Conservation (phyloP, 2,888 invertebrate genomes). For the Odontocerum albicorne region DNA sequence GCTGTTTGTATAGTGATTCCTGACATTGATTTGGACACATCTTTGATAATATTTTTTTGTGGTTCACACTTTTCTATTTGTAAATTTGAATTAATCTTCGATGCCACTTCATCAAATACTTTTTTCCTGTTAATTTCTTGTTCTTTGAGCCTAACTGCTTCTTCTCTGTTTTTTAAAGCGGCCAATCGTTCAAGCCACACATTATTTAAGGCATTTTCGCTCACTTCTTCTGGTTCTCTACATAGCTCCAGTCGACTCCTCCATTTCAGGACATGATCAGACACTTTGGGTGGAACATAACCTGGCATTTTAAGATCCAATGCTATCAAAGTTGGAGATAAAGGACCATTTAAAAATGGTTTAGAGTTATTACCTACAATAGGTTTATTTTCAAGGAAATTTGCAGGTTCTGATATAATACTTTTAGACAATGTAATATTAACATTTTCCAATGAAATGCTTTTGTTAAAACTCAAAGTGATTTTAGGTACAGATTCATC, state of each 20-base stretch:
- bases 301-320: constrained; percentile 55
- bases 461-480: constrained; percentile 9
- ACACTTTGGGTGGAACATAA: constrained; percentile 48
- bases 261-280: constrained; percentile 46
- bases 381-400: constrained; percentile 25
- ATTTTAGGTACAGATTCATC: constrained; percentile 29
- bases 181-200: constrained; percentile 61
- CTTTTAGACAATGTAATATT: neutral
- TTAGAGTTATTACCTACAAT: constrained; percentile 16
- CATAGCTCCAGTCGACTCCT: constrained; percentile 40
- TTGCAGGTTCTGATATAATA: neutral
- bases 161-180: constrained; percentile 55
- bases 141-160: constrained; percentile 56
- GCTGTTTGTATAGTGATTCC: constrained; percentile 33
- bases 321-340: constrained; percentile 54
- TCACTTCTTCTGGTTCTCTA: constrained; percentile 52
- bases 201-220: constrained; percentile 57
- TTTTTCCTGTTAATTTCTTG: constrained; percentile 51
- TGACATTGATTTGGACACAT: constrained; percentile 41
- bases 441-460: constrained; percentile 11
- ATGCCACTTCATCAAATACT: constrained; percentile 49
- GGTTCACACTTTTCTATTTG: constrained; percentile 38
- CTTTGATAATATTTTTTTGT: constrained; percentile 41
- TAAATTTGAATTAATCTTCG: constrained; percentile 41
- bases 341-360: too few relatives aligned